Evolutionary conservation across 2,888 invertebrate genomes (phyloP).

Genomic region (Ichneumon xanthorius): DNA sequence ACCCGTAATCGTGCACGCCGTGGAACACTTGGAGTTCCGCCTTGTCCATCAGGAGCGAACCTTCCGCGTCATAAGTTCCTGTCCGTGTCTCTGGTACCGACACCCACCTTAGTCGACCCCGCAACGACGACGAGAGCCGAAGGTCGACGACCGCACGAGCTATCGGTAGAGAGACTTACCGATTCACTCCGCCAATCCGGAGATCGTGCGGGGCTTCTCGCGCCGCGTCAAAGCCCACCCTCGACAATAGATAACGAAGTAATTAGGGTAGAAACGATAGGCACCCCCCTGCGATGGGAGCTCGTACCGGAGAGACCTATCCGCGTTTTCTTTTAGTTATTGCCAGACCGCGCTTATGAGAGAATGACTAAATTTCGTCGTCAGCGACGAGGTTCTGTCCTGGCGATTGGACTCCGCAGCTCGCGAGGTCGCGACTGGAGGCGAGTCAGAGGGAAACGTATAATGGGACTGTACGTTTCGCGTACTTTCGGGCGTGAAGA

Average conservation of each 20-base stretch:
- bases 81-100: constrained; percentile 39
- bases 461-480: background rate
- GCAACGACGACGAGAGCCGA: background rate
- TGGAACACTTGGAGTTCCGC: constrained; percentile 25
- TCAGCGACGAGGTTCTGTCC: background rate
- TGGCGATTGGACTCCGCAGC: background rate
- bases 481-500: background rate
- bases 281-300: background rate
- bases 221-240: background rate
- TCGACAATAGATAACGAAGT: constrained; percentile 15
- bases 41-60: constrained; percentile 32
- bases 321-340: too few species aligned
- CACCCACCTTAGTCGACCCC: background rate
- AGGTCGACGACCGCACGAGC: background rate
- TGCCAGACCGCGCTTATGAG: background rate
- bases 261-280: constrained; percentile 9
- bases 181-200: background rate
- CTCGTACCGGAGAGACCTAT: too few species aligned
- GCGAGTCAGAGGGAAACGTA: background rate
- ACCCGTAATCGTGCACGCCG: constrained; percentile 50
- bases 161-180: background rate
- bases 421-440: background rate
- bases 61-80: constrained; percentile 65
- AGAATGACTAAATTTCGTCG: background rate
- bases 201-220: constrained; percentile 15